phyloP scores from a whole-genome alignment of 2,888 invertebrate genomes.

The Patella depressa region DNA sequence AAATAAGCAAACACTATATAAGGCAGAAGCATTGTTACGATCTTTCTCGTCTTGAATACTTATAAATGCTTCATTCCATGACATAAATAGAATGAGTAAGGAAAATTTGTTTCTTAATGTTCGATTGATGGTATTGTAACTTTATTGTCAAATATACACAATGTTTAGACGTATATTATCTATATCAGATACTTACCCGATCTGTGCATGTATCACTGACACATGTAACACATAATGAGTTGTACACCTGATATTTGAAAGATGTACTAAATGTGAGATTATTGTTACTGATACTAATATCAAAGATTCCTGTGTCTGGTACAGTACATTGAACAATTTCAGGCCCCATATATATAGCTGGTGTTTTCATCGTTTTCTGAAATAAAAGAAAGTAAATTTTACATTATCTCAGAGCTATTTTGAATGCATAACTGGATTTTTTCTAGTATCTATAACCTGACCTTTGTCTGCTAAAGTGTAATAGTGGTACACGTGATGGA shows the following conservation, averaged over 20 bases:
- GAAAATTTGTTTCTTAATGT: too few species aligned
- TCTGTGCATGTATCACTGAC: conserved; percentile 21
- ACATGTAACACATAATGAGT: conserved; percentile 44
- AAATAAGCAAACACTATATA: too few species aligned
- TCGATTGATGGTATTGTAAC: too few species aligned
- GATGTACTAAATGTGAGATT: conserved; percentile 26
- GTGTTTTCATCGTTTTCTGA: conserved; percentile 19
- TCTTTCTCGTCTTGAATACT: too few species aligned
- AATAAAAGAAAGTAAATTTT: neutral
- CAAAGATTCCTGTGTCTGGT: conserved; percentile 24
- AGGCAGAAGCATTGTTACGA: too few species aligned
- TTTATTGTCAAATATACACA: too few species aligned
- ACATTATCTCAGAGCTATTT: neutral
- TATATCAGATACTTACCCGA: conserved; percentile 27
- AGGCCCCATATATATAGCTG: conserved; percentile 27
- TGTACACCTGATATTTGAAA: conserved; percentile 28
- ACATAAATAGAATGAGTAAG: too few species aligned
- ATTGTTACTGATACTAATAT: conserved; percentile 35
- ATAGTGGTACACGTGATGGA: too few species aligned
- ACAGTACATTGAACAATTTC: conserved; percentile 38
- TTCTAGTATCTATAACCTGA: too few species aligned
- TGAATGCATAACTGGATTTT: neutral
- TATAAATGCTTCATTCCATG: too few species aligned
- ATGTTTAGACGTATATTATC: too few species aligned
- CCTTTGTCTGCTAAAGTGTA: too few species aligned